Base-by-base conservation (phyloP, 1,140 invertebrate species). In the Aphaenogaster floridana region DNA sequence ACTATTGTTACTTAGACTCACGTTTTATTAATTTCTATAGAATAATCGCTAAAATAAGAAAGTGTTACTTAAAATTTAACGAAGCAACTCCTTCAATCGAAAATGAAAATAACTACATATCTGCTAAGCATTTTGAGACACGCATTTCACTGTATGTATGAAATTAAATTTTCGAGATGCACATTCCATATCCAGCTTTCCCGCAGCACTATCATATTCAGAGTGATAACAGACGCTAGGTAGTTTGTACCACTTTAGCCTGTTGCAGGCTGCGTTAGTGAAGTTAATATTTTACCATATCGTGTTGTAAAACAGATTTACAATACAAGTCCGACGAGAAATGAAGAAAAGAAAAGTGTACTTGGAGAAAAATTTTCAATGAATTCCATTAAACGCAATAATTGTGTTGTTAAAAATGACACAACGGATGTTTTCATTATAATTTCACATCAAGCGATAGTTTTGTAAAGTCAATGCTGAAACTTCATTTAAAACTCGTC, bases 221-320 rank as follows among this genome's bases (percentile, higher is more conserved):
- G 39, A 78, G 45, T 81, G 80, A 84, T 74, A 83, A 83, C 68
- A 84, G 57, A 61, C 13, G 42, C 80, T 57, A 15, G 39, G 39
- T 69, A 80, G 63, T 86, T 79, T 61, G 54, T 83, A 21, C 42
- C 54, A 59, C 42, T 84, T 42, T 61, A 50, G 69, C 54, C 21
- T 61, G 50, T 68, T 66, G 61, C 61, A 45, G 21, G 6, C 42
- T 59, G 6, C 48, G 21, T 52, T n/a, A 59, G 8, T n/a, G 6
- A 21, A 86, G 45, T 83, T 86, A 63, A 83, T 71, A 83, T 63
- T 86, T 72, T 83, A 86, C 34, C 42, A 45, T 63, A 48, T 68
- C 34, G 28, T 4, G 48, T 71, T 71, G 66, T 81, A 63, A 86
- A 81, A 72, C 48, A 59, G 64, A 86, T 86, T 86, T 86, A 28